phyloP scores from a whole-genome alignment of 2,797 vertebrate species.

The Chlorospingus semifuscus region DNA sequence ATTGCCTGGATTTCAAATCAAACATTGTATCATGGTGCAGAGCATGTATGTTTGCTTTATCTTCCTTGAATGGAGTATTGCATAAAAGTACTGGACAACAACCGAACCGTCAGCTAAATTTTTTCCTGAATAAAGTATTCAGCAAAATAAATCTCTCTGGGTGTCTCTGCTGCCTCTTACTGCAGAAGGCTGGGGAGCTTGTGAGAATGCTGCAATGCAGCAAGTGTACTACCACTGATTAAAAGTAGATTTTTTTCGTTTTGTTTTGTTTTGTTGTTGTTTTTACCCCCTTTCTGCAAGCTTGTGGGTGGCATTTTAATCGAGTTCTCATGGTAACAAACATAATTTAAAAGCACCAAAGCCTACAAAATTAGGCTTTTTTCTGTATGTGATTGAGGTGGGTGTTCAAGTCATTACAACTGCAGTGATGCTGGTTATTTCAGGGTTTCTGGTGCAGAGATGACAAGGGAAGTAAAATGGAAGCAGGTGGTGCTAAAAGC shows the following conservation, averaged over 20 bases:
- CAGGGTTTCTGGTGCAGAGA: constrained; percentile 21
- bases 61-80: not conserved
- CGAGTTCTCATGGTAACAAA: constrained; percentile 61
- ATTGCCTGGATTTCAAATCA: not conserved
- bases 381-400: constrained; percentile 13
- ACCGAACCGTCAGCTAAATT: not conserved
- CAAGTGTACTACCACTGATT: constrained; percentile 47
- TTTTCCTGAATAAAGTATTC: constrained; percentile 27
- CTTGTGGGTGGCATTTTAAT: constrained; percentile 57
- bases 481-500: constrained; percentile 9
- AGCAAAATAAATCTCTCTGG: constrained; percentile 23
- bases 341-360: constrained; percentile 54
- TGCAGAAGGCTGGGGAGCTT: constrained; percentile 18
- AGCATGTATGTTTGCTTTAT: not conserved
- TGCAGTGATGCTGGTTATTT: constrained; percentile 16
- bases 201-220: constrained; percentile 65
- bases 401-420: constrained; percentile 52
- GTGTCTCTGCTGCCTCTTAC: constrained; percentile 40
- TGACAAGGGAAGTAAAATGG: constrained; percentile 23
- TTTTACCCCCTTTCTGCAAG: not conserved
- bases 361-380: constrained; percentile 13
- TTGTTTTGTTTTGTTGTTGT: constrained; percentile 3
- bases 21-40: not conserved
- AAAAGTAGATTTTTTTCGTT: constrained; percentile 9
- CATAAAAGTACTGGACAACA: not conserved